Percentiles rank a stretch among this genome's conserved stretches.
phyloP scores from a whole-genome alignment of 2,113 vertebrate genomes.

The Ammodramus savannarum region DNA sequence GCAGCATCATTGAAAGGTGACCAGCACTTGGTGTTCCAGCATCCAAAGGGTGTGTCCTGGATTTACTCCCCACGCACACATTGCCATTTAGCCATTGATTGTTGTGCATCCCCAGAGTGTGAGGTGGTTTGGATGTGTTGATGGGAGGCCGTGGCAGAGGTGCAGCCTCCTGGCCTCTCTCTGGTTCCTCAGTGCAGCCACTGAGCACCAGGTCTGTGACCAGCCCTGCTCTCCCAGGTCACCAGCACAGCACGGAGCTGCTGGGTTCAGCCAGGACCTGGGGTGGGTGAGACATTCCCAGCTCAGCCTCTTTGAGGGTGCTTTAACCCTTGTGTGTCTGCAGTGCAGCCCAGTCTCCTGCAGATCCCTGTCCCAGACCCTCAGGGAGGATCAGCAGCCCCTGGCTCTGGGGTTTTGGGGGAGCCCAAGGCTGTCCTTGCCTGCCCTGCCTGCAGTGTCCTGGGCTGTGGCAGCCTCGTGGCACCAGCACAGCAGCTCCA shows the following conservation, averaged over 20 bases:
- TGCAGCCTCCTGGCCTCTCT: neutral
- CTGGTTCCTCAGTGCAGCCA: accelerated
- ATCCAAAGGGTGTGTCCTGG: neutral
- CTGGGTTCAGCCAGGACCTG: neutral
- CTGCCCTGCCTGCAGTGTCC: accelerated
- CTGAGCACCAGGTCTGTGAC: neutral
- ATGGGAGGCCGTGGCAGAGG: neutral
- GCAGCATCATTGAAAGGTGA: neutral
- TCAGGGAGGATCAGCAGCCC: neutral
- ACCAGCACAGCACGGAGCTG: neutral
- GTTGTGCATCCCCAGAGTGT: accelerated
- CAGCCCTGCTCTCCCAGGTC: accelerated
- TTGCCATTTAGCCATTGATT: neutral
- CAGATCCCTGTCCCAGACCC: neutral
- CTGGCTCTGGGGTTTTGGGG: accelerated
- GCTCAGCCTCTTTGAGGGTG: neutral
- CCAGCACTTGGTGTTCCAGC: neutral
- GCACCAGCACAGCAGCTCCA: neutral
- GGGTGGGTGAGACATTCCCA: accelerated
- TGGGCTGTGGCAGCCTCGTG: accelerated
- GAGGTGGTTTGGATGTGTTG: neutral
- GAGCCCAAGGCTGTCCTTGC: neutral
- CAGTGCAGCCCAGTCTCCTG: neutral
- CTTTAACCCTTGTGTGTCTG: neutral
- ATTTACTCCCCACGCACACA: neutral